Conservation (phyloP, 37 sponge, comb jelly and placozoan genomes). For the Bolinopsis microptera region DNA sequence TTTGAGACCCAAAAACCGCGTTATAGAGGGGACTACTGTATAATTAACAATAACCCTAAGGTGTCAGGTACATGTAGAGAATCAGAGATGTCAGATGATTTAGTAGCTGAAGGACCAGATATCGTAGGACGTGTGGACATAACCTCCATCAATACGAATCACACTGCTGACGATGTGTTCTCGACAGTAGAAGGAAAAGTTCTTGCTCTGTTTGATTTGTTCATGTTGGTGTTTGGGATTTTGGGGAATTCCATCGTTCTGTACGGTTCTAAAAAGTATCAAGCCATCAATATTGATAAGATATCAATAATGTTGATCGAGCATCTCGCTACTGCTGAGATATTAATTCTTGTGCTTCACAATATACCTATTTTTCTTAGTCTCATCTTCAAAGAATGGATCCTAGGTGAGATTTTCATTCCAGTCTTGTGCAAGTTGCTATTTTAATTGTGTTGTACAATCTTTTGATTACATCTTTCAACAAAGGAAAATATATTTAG, state of each 20-base stretch:
- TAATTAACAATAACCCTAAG: too few relatives aligned
- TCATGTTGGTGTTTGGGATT: not conserved
- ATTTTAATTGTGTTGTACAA: not conserved
- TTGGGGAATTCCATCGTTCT: conserved; percentile 20
- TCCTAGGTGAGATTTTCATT: conserved; percentile 13
- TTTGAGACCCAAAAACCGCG: too few relatives aligned
- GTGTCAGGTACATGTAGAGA: too few relatives aligned
- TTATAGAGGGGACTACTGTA: too few relatives aligned
- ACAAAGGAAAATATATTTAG: not conserved
- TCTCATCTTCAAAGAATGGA: conserved; percentile 13
- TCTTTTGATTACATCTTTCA: not conserved
- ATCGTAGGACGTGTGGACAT: not conserved
- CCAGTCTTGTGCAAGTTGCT: not conserved
- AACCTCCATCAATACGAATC: not conserved
- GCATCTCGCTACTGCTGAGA: conserved; percentile 37
- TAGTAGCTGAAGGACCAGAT: too few relatives aligned
- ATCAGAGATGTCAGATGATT: too few relatives aligned
- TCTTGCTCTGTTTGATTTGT: conserved; percentile 10
- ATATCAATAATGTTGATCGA: conserved; percentile 2
- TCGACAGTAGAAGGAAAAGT: not conserved
- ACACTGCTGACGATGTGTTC: conserved; percentile 24
- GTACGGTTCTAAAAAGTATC: conserved; percentile 33
- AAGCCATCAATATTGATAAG: conserved; percentile 61
- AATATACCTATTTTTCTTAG: not conserved
- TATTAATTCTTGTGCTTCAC: not conserved